These are phyloP conservation scores for Trachythela sp. DNA, from an alignment of 64 coral and sea anemone genomes.

Conservation along the genomic window DNA sequence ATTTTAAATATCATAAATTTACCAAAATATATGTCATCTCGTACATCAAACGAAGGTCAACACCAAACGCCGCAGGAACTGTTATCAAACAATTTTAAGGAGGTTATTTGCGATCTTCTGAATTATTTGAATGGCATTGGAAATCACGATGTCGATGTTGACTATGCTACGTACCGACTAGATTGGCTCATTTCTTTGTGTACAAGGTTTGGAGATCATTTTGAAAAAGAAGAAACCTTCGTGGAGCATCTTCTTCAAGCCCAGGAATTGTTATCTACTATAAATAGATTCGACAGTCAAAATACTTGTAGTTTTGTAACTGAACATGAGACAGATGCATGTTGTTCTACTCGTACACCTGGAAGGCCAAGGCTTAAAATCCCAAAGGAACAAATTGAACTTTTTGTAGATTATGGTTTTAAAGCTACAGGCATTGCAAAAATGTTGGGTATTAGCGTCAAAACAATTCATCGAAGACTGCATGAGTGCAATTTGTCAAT, in stretches of 20 bases:
- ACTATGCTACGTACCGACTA: constrained; percentile 49
- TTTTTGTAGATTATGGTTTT: constrained; percentile 44
- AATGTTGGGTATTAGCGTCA: constrained; percentile 38
- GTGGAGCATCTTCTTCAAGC: constrained; percentile 45
- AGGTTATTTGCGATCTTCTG: background rate
- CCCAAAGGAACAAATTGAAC: constrained; percentile 42
- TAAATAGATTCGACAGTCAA: constrained; percentile 26
- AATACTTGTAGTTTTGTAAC: background rate
- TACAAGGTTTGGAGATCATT: constrained; percentile 20
- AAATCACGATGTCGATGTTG: constrained; percentile 16
- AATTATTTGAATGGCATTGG: background rate
- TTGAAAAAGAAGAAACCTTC: constrained; percentile 48
- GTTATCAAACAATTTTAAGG: background rate
- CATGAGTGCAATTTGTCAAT: constrained; percentile 38
- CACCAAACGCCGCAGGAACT: background rate
- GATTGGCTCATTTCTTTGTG: constrained; percentile 55
- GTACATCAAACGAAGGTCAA: background rate
- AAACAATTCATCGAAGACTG: constrained; percentile 56
- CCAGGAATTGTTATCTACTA: constrained; percentile 25
- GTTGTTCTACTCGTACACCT: background rate
- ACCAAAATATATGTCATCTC: background rate
- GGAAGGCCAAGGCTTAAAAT: constrained; percentile 51
- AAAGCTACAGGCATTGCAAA: constrained; percentile 39
- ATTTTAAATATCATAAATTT: background rate
- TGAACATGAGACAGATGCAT: background rate